Evolutionary conservation across 1,140 invertebrate genomes (phyloP).

Genomic region (Drosophila funebris): DNA sequence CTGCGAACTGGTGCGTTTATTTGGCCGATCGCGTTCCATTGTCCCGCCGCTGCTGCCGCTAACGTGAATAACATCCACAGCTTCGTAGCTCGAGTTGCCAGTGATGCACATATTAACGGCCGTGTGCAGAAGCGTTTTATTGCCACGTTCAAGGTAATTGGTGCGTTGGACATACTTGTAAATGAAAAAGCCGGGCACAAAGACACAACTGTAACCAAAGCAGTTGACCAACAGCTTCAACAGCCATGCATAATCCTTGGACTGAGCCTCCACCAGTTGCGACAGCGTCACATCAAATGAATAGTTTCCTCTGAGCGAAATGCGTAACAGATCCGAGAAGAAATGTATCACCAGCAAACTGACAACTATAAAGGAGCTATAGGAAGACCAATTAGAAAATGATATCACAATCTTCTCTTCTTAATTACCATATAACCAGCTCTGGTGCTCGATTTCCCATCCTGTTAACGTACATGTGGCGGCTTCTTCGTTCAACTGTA

Average conservation of each 20-base stretch:
- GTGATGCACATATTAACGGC: slow-evolving; percentile 88
- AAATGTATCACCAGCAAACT: slow-evolving; percentile 78
- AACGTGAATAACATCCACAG: slow-evolving; percentile 20
- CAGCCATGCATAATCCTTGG: slow-evolving; percentile 89
- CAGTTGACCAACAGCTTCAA: slow-evolving; percentile 91
- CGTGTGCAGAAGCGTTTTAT: slow-evolving; percentile 85
- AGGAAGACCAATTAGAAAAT: not conserved
- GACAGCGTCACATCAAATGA: slow-evolving; percentile 67
- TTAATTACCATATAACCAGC: slow-evolving; percentile 69
- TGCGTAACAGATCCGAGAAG: slow-evolving; percentile 71
- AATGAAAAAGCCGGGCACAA: slow-evolving; percentile 93
- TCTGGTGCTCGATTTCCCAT: slow-evolving; percentile 70
- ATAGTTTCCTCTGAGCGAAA: slow-evolving; percentile 64
- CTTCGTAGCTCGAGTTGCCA: slow-evolving; percentile 82
- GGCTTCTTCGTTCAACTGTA: slow-evolving; percentile 9
- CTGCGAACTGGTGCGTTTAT: slow-evolving; percentile 84
- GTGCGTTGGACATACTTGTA: slow-evolving; percentile 92
- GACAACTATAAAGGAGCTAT: slow-evolving; percentile 69
- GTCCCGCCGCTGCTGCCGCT: slow-evolving; percentile 41
- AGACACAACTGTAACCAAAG: slow-evolving; percentile 94
- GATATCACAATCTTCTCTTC: not conserved
- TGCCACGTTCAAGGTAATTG: slow-evolving; percentile 90
- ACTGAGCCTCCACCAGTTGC: slow-evolving; percentile 74
- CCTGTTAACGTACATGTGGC: slow-evolving; percentile 56
- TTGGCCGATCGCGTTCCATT: slow-evolving; percentile 65